Evolutionary conservation across 2,888 invertebrate genomes (phyloP), one percentile per base, ranked within the genome.

Genomic region (Drosophila falleni): DNA sequence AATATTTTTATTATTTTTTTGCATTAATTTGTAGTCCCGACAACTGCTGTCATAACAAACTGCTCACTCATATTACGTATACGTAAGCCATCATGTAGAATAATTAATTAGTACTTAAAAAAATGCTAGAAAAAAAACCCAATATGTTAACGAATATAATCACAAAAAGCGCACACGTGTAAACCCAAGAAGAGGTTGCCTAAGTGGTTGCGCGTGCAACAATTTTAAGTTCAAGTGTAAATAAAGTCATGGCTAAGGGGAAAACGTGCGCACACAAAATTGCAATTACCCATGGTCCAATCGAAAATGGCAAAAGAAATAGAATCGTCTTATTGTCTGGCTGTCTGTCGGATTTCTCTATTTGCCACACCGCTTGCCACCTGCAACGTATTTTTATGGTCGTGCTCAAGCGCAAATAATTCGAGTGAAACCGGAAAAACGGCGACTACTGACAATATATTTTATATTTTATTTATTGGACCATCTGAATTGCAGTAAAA

Each of bases 221-320:
- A 67, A 64, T 68, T 82, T 75, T 50, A 66, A 78, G 78, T 72
- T 75, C 72, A 84, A 84, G 69, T 81, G 84, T 74, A 87, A 81
- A 87, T 84, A 81, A 65, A 87, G 78, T 47, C 77, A 69, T 71
- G 31, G 58, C 62, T 58, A 66, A 66, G 46, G 64, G 58, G 55
- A 53, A 51, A 47, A 83, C 74, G 87, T 80, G 81, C 71, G 78
- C 58, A 69, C 51, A 74, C 65, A 62, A 74, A 81, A 74, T 72
- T 68, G 69, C 87, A 81, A 81, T 81, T 74, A 84, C 78, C 69
- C 37, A 42, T 66, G 65, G 49, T 47, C 29, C 55, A 46, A 59
- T 15, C 31, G 15, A 19, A 11, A 16, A n/a, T 16, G 13, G 13
- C 2, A 10, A 8, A 6, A 19, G n/a, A 3, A 9, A 23, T 37